A percentile compares a stretch with the other conserved stretches of the same genome.
Evolutionary conservation across 2,113 vertebrate genomes (phyloP).

Genomic region (Melanerpes formicivorus): DNA sequence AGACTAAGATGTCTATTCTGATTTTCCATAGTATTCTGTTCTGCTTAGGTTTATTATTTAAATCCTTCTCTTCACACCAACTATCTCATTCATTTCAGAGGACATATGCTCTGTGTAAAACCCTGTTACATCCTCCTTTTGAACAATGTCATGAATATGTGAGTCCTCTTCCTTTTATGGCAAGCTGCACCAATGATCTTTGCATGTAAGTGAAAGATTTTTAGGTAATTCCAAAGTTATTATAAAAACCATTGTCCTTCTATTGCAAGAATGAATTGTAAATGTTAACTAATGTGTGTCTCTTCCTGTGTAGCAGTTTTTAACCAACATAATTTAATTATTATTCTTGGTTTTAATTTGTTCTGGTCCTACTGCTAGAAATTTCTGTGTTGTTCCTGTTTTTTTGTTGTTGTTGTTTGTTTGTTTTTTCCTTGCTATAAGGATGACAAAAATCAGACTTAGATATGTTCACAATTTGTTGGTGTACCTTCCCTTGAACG

Average conservation of each 20-base stretch:
- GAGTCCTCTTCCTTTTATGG: conserved; percentile 90
- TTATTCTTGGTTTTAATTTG: not conserved
- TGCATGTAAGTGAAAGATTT: conserved; percentile 86
- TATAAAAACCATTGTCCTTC: accelerated
- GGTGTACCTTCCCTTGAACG: not conserved
- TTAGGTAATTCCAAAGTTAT: not conserved
- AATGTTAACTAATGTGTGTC: not conserved
- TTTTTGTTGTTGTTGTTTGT: not conserved
- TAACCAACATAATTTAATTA: not conserved
- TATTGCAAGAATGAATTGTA: not conserved
- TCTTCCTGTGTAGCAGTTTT: not conserved
- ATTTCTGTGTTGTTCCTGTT: not conserved
- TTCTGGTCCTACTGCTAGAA: not conserved
- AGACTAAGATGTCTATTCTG: not conserved
- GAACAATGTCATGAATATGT: conserved; percentile 90
- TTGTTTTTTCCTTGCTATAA: not conserved
- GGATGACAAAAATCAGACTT: not conserved
- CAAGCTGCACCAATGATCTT: conserved; percentile 94
- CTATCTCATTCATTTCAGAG: conserved; percentile 72
- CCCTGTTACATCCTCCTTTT: conserved; percentile 85
- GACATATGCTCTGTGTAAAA: conserved; percentile 80
- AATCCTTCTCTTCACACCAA: not conserved
- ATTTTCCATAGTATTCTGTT: not conserved
- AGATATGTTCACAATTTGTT: not conserved
- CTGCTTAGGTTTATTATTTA: not conserved